Conservation (phyloP, 2,113 vertebrate genomes). For the Scalopus aquaticus region DNA sequence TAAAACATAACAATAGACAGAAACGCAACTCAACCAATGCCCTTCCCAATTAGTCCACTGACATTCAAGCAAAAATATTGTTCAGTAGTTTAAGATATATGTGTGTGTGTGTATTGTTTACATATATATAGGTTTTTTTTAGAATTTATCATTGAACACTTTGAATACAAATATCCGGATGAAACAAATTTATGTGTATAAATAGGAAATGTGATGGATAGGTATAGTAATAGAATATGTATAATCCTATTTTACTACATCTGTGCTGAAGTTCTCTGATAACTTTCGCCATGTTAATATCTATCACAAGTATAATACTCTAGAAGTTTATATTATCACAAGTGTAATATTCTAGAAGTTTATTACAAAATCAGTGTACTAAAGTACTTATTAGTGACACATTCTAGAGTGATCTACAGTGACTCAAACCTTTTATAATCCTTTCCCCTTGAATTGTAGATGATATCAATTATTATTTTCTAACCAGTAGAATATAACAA, state of each 20-base stretch:
- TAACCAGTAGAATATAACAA: not conserved
- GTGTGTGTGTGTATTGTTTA: too few species aligned
- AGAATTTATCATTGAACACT: conserved; percentile 69
- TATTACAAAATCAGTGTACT: conserved; percentile 57
- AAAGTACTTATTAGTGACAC: not conserved
- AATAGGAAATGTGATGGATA: not conserved
- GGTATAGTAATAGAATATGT: not conserved
- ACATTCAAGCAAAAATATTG: conserved; percentile 63
- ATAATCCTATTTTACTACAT: not conserved
- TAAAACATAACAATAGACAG: not conserved
- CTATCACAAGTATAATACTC: conserved; percentile 21
- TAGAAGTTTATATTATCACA: conserved; percentile 19
- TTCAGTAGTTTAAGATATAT: not conserved
- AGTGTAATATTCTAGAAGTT: not conserved
- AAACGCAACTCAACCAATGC: conserved; percentile 37
- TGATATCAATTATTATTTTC: not conserved
- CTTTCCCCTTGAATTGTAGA: not conserved
- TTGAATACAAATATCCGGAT: conserved; percentile 51
- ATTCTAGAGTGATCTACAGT: not conserved
- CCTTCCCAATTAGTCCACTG: conserved; percentile 54
- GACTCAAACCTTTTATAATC: not conserved
- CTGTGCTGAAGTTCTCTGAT: conserved; percentile 18
- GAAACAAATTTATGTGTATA: conserved; percentile 55
- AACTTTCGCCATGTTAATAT: conserved; percentile 7
- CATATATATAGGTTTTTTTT: not conserved